Evolutionary conservation across 2,113 vertebrate genomes (phyloP).

Genomic region (Hystrix brachyura): DNA sequence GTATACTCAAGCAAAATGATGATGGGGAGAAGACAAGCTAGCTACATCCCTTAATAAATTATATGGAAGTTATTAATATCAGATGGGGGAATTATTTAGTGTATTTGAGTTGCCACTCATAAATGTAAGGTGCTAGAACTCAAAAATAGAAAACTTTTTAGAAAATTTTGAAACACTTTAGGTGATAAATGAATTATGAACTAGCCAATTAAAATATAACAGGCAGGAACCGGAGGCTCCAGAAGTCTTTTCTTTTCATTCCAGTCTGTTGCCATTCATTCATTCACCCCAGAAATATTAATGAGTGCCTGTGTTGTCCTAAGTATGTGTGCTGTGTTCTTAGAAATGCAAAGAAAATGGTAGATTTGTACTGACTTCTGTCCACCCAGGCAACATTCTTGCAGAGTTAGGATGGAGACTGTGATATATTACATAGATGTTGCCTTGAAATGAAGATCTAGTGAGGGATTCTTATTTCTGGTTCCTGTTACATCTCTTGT

Average conservation of each 20-base stretch:
- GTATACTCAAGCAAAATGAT: background rate
- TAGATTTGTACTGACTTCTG: background rate
- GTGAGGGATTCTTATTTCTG: background rate
- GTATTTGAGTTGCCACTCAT: background rate
- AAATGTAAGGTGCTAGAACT: background rate
- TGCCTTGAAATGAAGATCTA: background rate
- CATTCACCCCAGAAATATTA: background rate
- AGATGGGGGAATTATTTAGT: background rate
- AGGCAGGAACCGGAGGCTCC: background rate
- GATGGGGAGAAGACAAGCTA: background rate
- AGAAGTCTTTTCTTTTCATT: background rate
- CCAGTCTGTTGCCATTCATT: background rate
- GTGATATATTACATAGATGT: background rate
- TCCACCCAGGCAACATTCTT: background rate
- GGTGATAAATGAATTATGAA: slow-evolving; percentile 58
- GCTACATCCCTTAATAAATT: background rate
- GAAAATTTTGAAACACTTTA: slow-evolving; percentile 27
- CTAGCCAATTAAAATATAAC: slow-evolving; percentile 10
- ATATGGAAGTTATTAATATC: slow-evolving; percentile 23
- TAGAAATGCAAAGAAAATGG: background rate
- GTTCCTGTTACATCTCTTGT: fast-evolving
- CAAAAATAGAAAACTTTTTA: slow-evolving; percentile 51
- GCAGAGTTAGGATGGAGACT: background rate
- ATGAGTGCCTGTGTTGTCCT: background rate
- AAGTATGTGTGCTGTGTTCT: background rate